Evolutionary conservation across 2,797 vertebrate species (phyloP), one percentile per base, ranked within the genome.

Genomic region (Gymnothorax reevesii): DNA sequence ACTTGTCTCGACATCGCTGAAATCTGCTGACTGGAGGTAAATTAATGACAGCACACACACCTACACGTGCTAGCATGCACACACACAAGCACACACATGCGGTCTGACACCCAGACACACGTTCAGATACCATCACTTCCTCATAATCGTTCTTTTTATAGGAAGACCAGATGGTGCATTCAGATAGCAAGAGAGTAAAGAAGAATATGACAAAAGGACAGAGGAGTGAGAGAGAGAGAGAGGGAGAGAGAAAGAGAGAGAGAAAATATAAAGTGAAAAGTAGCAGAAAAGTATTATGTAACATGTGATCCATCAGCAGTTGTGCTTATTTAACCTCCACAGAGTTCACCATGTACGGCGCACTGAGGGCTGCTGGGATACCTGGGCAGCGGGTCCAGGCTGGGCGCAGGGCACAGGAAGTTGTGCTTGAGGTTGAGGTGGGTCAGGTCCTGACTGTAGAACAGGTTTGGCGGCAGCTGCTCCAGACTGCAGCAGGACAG

Each of bases 401-500:
- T 96, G 90, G 96, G 94, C 90, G 95, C 96, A 33, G 95, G 90
- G 0, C 96, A 95, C 91, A 99, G 95, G 91, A 99, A 98, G 95
- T 99, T 99, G 92, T 99, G 98, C 94, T 99, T 99, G 90, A 99
- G 96, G 92, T 99, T 99, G 92, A 99, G 98, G 93, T 99, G 98
- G 89, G 98, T 99, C 91, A 99, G 97, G 93, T 99, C 98, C 89
- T 99, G 98, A 95, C 98, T 99, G 92, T 98, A 99, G 94, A 99
- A 98, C 87, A 99, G 96, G 90, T 99, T 98, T 89, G 96, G 95
- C 86, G 98, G 98, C 86, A 99, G 96, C 85, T 97, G 96, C 89
- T 99, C 98, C 92, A 99, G 92, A 93, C 97, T 99, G 94, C 98
- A 99, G 92, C 97, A 99, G 0, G 98, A 99, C 91, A 99, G 96